Conservation (phyloP, 2,113 vertebrate genomes). For the Ploceus nigricollis region DNA sequence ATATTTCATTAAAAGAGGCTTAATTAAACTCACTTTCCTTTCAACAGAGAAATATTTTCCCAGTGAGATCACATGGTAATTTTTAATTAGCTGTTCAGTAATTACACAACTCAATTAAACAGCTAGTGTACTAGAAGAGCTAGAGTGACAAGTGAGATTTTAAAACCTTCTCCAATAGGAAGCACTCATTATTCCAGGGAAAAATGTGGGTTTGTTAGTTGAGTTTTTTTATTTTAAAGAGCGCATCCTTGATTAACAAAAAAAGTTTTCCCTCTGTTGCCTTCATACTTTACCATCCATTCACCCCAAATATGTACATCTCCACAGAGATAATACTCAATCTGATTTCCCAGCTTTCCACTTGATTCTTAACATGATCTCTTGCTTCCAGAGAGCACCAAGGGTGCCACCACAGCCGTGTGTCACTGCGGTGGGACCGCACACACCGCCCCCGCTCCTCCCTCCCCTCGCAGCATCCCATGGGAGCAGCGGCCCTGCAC, state of each 20-base stretch:
- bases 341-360: not conserved
- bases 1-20: not conserved
- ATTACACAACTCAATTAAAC: not conserved
- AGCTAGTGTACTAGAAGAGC: not conserved
- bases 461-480: accelerated
- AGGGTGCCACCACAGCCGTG: accelerated
- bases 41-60: not conserved
- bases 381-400: not conserved
- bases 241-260: not conserved
- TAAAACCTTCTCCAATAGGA: not conserved
- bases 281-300: not conserved
- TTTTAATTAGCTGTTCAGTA: not conserved
- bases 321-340: not conserved
- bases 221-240: not conserved
- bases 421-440: accelerated
- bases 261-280: not conserved
- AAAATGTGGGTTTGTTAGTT: not conserved
- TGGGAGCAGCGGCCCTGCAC: accelerated
- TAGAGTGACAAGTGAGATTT: not conserved
- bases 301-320: not conserved
- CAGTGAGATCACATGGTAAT: not conserved
- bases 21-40: not conserved
- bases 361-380: not conserved
- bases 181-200: not conserved
- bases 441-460: not conserved